A percentile compares a stretch with the other conserved stretches of the same genome.
These are phyloP conservation scores for Chrysomela aeneicollis DNA, from an alignment of 2,888 invertebrate species.

Conservation along the genomic window DNA sequence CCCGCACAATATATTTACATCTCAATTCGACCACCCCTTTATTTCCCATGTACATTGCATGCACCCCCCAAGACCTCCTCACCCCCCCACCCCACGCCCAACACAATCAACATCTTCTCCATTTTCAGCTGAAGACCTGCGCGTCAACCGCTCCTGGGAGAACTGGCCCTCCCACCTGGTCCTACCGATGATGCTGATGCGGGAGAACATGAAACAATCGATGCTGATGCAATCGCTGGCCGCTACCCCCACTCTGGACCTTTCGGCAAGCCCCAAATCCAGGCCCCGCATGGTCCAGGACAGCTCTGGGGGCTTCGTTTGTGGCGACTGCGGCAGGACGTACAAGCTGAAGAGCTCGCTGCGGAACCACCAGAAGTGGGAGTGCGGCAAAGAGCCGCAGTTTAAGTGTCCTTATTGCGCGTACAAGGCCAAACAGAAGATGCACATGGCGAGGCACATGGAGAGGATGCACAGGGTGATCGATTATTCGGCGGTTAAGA, in stretches of 20 bases:
- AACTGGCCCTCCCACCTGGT: constrained; percentile 80
- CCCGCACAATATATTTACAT: background rate
- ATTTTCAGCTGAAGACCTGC: constrained; percentile 72
- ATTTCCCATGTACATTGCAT: constrained; percentile 6
- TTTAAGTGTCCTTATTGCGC: constrained; percentile 84
- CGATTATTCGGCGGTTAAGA: constrained; percentile 56
- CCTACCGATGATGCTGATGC: constrained; percentile 71
- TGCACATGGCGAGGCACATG: constrained; percentile 85
- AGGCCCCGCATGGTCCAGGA: constrained; percentile 39
- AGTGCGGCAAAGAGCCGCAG: constrained; percentile 85
- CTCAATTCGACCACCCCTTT: background rate
- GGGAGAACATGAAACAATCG: constrained; percentile 63
- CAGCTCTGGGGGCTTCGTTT: constrained; percentile 70
- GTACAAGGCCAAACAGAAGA: constrained; percentile 85
- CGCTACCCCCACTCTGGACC: constrained; percentile 40
- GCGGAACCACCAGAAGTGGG: constrained; percentile 86
- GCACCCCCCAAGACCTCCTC: background rate
- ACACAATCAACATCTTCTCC: constrained; percentile 9
- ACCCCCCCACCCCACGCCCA: background rate
- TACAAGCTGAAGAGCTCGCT: constrained; percentile 88
- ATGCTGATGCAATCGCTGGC: constrained; percentile 53
- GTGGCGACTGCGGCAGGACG: constrained; percentile 83
- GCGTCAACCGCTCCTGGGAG: constrained; percentile 74
- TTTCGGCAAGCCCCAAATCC: constrained; percentile 40
- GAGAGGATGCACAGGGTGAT: constrained; percentile 78